These are phyloP conservation scores for Scortum barcoo DNA, from an alignment of 2,113 vertebrate genomes.

Conservation along the genomic window DNA sequence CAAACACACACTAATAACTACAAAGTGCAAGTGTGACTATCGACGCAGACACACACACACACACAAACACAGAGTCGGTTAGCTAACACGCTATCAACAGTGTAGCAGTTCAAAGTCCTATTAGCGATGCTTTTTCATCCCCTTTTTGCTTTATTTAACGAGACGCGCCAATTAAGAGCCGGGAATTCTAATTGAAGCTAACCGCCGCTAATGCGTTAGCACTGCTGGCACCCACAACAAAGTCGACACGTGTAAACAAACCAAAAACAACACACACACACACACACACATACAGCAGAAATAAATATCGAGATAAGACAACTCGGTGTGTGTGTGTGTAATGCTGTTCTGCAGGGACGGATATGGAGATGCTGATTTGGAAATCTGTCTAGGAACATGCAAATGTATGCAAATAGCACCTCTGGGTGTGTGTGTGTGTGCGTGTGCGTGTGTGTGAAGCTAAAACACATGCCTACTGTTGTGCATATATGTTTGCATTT, in stretches of 20 bases:
- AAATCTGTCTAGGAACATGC: slow-evolving; percentile 80
- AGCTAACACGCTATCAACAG: slow-evolving; percentile 60
- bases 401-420: slow-evolving; percentile 76
- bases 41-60: slow-evolving; percentile 58
- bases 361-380: slow-evolving; percentile 77
- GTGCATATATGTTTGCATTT: slow-evolving; percentile 48
- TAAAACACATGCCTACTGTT: slow-evolving; percentile 54
- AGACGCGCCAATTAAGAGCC: slow-evolving; percentile 74
- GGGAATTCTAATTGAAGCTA: slow-evolving; percentile 77
- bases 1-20: slow-evolving; percentile 61
- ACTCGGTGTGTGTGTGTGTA: slow-evolving; percentile 10
- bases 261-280: slow-evolving; percentile 52
- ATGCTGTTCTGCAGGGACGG: slow-evolving; percentile 68
- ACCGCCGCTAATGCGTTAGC: slow-evolving; percentile 73
- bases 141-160: slow-evolving; percentile 72
- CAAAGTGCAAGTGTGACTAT: slow-evolving; percentile 78
- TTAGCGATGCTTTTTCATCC: slow-evolving; percentile 80
- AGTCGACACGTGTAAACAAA: slow-evolving; percentile 77
- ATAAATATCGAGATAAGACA: slow-evolving; percentile 57
- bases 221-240: slow-evolving; percentile 75
- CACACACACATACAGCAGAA: slow-evolving; percentile 52
- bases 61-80: slow-evolving; percentile 38
- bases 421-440: slow-evolving; percentile 49
- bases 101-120: slow-evolving; percentile 70
- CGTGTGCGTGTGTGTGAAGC: slow-evolving; percentile 32